Evolutionary conservation across 2,113 vertebrate genomes (phyloP), one percentile per base, ranked within the genome.

Genomic region (Patagioenas fasciata): DNA sequence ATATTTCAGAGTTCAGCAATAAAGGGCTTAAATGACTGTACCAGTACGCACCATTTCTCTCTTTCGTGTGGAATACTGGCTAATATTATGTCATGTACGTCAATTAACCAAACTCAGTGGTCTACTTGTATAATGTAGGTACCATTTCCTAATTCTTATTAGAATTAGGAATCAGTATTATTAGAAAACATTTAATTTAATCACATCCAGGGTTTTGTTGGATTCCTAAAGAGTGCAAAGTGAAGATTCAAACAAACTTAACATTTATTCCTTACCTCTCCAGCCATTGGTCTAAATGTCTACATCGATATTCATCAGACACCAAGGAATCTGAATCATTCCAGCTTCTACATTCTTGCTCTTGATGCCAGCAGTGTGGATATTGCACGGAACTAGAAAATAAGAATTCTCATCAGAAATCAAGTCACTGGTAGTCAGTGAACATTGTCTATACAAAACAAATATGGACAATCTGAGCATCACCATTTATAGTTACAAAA

Each of bases 331-430:
- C 93, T 1, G 85, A 36, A 77, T 80, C 29, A 38, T 77, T 94
- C 86, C 78, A 82, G 17, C 44, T 89, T 61, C 62, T 96, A 34
- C 97, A 97, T 73, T 99, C 99, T 74, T 98, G 98, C 89, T 98
- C 98, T 61, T 98, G 96, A 36, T 96, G 98, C 98, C 98, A 99
- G 44, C 96, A 95, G 32, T 95, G 88, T 8, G 98, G 93, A 29
- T 97, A 95, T 47, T 80, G 96, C 84, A 97, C 95, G 82, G 98
- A 98, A 85, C 20, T 71, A 80, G 28, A 91, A 92, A 96, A 54
- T 2, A 91, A 64, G 42, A 88, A 81, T 23, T 31, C 51, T 61
- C 26, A 72, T 38, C 16, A 50, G 29, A 67, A 78, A 21, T 36
- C 23, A 38, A 40, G 31, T 50, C 61, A 36, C 17, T 28, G 19